Evolutionary conservation across 35 echinoderm and acorn worm species (phyloP).

Genomic region (Apostichopus parvimensis): DNA sequence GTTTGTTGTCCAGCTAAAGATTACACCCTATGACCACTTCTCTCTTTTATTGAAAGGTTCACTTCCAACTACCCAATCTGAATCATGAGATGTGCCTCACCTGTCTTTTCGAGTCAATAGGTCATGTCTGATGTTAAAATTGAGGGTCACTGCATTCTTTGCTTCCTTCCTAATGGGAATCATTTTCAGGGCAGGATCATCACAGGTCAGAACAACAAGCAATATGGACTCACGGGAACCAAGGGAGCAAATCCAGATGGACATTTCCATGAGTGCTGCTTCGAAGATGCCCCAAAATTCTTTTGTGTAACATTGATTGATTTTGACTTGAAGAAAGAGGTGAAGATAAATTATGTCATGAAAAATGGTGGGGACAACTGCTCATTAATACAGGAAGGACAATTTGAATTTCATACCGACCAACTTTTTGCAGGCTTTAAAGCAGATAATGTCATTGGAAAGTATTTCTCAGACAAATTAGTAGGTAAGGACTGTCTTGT

Average conservation of each 20-base stretch:
- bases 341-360: constrained; percentile 65
- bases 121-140: not conserved
- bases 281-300: constrained; percentile 73
- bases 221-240: constrained; percentile 75
- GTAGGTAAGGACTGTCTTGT: constrained; percentile 59
- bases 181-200: constrained; percentile 75
- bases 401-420: constrained; percentile 73
- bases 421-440: constrained; percentile 57
- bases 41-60: too few species aligned
- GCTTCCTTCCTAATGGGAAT: constrained; percentile 49
- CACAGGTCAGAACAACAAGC: constrained; percentile 21
- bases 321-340: constrained; percentile 37
- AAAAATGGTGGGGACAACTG: constrained; percentile 73
- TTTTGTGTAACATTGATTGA: constrained; percentile 63
- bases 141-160: constrained; percentile 48
- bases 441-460: constrained; percentile 57
- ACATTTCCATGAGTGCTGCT: constrained; percentile 75
- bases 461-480: constrained; percentile 57
- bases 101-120: not conserved
- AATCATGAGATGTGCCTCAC: not conserved
- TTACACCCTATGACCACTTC: too few species aligned
- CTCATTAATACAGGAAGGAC: constrained; percentile 53
- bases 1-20: too few species aligned
- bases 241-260: constrained; percentile 39
- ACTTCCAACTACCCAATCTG: not conserved